Evolutionary conservation across 2,113 vertebrate genomes (phyloP).

Genomic region (Abramis brama): DNA sequence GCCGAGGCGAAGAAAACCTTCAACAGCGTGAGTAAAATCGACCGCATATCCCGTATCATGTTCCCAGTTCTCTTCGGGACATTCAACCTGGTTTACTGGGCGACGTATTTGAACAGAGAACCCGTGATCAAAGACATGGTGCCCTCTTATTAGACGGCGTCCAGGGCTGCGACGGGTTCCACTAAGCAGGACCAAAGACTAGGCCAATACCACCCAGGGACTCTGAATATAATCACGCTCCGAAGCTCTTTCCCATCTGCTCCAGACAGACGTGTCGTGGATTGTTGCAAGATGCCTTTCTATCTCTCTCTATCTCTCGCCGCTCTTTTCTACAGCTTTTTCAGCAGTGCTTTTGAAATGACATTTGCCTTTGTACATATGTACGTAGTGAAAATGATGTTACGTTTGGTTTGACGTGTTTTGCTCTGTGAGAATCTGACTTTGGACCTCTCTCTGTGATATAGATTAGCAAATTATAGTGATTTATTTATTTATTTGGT

Average conservation of each 20-base stretch:
- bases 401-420: conserved; percentile 42
- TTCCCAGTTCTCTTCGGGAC: conserved; percentile 95
- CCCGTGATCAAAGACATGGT: conserved; percentile 92
- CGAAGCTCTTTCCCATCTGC: conserved; percentile 62
- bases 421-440: conserved; percentile 39
- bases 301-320: conserved; percentile 48
- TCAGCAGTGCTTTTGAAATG: conserved; percentile 77
- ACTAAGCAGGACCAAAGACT: conserved; percentile 80
- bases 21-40: conserved; percentile 99
- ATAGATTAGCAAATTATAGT: conserved; percentile 45
- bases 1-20: conserved; percentile 96
- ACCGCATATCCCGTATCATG: conserved; percentile 97
- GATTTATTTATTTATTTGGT: conserved; percentile 36
- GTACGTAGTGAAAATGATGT: conserved; percentile 67
- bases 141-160: conserved; percentile 79
- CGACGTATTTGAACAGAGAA: conserved; percentile 97
- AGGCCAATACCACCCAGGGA: conserved; percentile 90
- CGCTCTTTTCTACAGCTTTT: conserved; percentile 75
- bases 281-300: conserved; percentile 67
- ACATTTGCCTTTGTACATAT: conserved; percentile 76
- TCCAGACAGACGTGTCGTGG: conserved; percentile 69
- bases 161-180: conserved; percentile 50
- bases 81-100: conserved; percentile 99
- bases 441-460: conserved; percentile 58
- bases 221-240: conserved; percentile 80